Evolutionary conservation across 1,140 invertebrate species (phyloP), one percentile per base, ranked within the genome.

Genomic region (Macrobrachium rosenbergii): DNA sequence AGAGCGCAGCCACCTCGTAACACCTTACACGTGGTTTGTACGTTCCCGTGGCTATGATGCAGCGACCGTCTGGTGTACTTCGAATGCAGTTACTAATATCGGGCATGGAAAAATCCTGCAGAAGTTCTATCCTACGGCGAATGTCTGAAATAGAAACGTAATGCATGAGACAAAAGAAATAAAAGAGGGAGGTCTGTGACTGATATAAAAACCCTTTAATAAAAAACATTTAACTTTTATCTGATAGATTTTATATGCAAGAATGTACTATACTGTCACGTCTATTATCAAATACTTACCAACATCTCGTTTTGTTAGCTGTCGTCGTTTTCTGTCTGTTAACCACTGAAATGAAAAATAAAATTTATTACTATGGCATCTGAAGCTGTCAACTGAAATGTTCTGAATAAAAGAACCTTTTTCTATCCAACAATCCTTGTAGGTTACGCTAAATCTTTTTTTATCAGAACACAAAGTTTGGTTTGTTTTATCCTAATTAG

Each of bases 61-160:
- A 99, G 88, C 99, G 95, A 37, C 96, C 96, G 95, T 99, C 98
- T 90, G 94, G 95, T n/a, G 98, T 97, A 73, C 98, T 93, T 91
- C 94, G 94, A 67, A 99, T 94, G 64, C 94, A 95, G 63, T 95
- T 96, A 91, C 97, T 98, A 2, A 99, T 93, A 87, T 94, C 97
- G 82, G 99, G 99, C 99, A 99, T 99, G 90, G 99, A 97, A 94
- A 99, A 99, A 92, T 99, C 99, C 93, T 99, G 99, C 90, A 99
- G 97, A 21, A 99, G 94, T 92, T 99, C 97, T 89, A 99, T 99
- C 91, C 97, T 93, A 90, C 95, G 94, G 88, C 97, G 94, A 62
- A 99, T 94, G 91, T 98, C 85, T 87, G 85, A 90, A 67, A 63
- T 76, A 58, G 16, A 23, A 11, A 58, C 5, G 72, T 45, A 28